Conservation (phyloP, 2,797 vertebrate species). For the Sphaeramia orbicularis region DNA sequence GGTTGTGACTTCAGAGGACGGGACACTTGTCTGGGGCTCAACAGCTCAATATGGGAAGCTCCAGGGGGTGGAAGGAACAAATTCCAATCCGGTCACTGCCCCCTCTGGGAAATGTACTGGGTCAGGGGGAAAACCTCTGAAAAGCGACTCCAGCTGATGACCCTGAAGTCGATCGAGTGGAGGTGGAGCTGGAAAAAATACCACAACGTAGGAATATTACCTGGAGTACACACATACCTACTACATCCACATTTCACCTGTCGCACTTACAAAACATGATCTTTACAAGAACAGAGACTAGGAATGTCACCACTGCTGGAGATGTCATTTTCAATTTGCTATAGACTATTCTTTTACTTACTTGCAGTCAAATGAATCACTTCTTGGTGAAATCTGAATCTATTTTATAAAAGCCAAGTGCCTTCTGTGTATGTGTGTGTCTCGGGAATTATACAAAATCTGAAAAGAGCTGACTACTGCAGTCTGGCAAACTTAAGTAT, state of each 20-base stretch:
- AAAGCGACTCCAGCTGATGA: slow-evolving; percentile 3
- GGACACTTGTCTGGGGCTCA: neutral
- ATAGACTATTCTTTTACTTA: slow-evolving; percentile 12
- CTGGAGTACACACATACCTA: neutral
- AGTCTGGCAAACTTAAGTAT: too few species aligned
- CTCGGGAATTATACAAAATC: too few species aligned
- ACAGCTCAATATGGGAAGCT: neutral
- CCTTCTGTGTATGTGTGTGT: too few species aligned
- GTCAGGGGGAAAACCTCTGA: neutral
- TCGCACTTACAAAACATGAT: neutral
- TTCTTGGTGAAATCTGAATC: slow-evolving; percentile 2
- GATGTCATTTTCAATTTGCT: slow-evolving; percentile 42
- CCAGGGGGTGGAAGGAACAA: neutral
- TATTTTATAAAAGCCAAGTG: too few species aligned
- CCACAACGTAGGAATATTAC: neutral
- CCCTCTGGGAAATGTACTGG: neutral
- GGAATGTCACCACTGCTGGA: neutral
- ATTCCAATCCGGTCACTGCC: neutral
- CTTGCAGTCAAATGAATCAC: slow-evolving; percentile 1
- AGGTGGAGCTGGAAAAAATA: neutral
- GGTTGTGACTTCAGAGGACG: neutral
- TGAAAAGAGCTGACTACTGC: too few species aligned
- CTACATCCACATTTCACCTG: neutral
- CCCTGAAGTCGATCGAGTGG: neutral
- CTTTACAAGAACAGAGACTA: neutral